Percentiles rank a stretch among this genome's conserved stretches.
Conservation (phyloP, 2,888 invertebrate genomes). For the Parnassius apollo region DNA sequence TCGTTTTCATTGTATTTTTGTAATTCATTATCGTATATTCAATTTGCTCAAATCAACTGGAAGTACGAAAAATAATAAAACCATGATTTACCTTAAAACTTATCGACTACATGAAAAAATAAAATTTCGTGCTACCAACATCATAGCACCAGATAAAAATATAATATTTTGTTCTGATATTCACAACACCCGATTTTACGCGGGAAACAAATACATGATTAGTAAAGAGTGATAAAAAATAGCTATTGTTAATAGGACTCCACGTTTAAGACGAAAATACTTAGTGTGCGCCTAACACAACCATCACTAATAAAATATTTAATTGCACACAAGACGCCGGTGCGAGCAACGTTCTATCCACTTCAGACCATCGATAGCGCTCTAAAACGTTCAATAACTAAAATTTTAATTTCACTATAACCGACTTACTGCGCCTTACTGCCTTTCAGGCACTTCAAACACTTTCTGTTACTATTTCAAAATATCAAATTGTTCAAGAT, state of each 20-base stretch:
- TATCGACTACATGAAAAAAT: conserved; percentile 55
- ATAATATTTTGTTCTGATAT: conserved; percentile 59
- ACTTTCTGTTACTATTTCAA: background rate
- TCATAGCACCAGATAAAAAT: conserved; percentile 65
- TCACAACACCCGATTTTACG: conserved; percentile 51
- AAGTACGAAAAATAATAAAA: conserved; percentile 38
- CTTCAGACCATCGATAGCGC: background rate
- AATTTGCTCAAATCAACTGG: conserved; percentile 31
- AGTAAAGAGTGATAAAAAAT: conserved; percentile 28
- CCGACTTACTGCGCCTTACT: background rate
- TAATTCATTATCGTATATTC: conserved; percentile 42
- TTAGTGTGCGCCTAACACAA: conserved; percentile 63
- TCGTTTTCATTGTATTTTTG: conserved; percentile 19
- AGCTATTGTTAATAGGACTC: conserved; percentile 18
- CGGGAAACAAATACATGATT: conserved; percentile 31
- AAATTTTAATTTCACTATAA: background rate
- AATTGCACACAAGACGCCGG: conserved; percentile 64
- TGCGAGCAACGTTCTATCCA: conserved; percentile 25
- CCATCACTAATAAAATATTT: conserved; percentile 60
- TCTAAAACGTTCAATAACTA: background rate
- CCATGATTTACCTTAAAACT: conserved; percentile 45
- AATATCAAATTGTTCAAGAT: background rate
- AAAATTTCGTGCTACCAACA: conserved; percentile 60
- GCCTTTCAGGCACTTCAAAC: conserved; percentile 13
- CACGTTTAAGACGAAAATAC: conserved; percentile 27